These are phyloP conservation scores for Mythimna vitellina DNA, from an alignment of 2,888 invertebrate species.

Conservation along the genomic window DNA sequence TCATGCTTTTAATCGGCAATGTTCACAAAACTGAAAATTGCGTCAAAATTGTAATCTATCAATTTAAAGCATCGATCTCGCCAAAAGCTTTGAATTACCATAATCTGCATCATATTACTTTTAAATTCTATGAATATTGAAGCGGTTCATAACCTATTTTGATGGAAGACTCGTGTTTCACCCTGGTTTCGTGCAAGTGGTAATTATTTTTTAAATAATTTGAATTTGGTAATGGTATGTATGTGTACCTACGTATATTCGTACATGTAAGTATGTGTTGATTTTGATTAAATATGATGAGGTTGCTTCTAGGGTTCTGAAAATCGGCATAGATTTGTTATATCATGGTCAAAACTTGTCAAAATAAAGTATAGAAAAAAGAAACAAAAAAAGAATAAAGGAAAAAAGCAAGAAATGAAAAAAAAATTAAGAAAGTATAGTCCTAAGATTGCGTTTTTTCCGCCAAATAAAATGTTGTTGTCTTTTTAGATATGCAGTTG, in stretches of 20 bases:
- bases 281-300: no score
- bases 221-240: background rate
- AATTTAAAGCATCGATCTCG: conserved; percentile 24
- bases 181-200: background rate
- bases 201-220: conserved; percentile 5
- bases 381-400: no score
- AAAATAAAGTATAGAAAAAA: no score
- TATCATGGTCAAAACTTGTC: no score
- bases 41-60: conserved; percentile 38
- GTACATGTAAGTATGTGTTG: no score
- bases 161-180: conserved; percentile 15
- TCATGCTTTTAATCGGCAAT: background rate
- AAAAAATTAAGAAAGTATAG: no score
- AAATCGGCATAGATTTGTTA: background rate
- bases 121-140: conserved; percentile 60
- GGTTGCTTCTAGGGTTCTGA: background rate
- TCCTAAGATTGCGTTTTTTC: no score
- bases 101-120: conserved; percentile 57
- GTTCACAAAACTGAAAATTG: conserved; percentile 23
- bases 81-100: conserved; percentile 42
- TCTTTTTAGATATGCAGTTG: no score
- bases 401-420: no score
- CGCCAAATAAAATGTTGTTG: no score
- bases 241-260: no score
- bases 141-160: conserved; percentile 41